Conservation (phyloP, 1,140 invertebrate genomes). For the Amyelois transitella region DNA sequence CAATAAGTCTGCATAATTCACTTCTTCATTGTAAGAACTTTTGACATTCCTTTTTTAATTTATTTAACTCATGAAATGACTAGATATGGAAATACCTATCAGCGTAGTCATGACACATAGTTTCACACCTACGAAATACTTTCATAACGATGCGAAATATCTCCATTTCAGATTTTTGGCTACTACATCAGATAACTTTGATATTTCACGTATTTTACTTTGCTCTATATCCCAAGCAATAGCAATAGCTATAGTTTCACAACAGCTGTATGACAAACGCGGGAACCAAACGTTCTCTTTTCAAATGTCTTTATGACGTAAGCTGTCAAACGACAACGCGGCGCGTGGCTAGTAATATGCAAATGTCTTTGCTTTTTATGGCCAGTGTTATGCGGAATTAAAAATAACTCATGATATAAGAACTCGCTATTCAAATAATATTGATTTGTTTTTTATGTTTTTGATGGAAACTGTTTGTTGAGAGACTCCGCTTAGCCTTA, state of each 20-base stretch:
- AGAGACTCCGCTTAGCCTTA: too few species aligned
- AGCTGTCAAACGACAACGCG: not conserved
- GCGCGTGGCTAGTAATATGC: not conserved
- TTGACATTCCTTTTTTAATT: too few species aligned
- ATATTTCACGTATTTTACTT: not conserved
- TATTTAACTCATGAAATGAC: too few species aligned
- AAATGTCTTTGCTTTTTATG: not conserved
- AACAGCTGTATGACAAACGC: not conserved
- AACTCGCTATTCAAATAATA: too few species aligned
- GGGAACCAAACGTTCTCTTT: not conserved
- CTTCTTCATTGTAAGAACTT: too few species aligned
- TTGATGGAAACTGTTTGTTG: too few species aligned
- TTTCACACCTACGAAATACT: too few species aligned
- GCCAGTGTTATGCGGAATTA: not conserved
- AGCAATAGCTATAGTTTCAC: not conserved
- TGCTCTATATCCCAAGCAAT: not conserved
- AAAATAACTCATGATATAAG: not conserved
- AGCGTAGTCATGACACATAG: too few species aligned
- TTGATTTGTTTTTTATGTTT: too few species aligned
- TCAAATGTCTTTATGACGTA: not conserved
- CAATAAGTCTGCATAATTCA: too few species aligned
- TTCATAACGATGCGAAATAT: too few species aligned
- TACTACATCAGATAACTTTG: not conserved
- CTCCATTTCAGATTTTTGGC: not conserved
- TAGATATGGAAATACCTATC: too few species aligned